Conservation (phyloP, 2,888 invertebrate species). For the Orthosia gracilis region DNA sequence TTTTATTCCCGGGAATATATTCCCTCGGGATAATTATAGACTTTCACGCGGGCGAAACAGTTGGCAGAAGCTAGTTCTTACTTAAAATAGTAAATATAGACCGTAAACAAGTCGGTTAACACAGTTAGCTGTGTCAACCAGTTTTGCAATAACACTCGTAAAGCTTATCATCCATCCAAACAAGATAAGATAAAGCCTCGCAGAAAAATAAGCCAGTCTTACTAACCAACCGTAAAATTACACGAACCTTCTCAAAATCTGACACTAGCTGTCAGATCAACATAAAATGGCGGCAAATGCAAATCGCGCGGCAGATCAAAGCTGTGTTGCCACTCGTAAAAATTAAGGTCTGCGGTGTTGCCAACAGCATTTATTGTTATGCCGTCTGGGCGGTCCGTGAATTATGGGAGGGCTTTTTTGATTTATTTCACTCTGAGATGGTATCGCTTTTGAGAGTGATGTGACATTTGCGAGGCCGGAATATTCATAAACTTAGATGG, state of each 20-base stretch:
- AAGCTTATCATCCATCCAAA: slow-evolving; percentile 30
- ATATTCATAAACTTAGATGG: slow-evolving; percentile 43
- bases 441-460: slow-evolving; percentile 60
- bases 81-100: no score
- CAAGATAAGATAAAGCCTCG: slow-evolving; percentile 41
- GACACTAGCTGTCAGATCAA: slow-evolving; percentile 53
- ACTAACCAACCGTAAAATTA: slow-evolving; percentile 44
- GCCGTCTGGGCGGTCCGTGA: slow-evolving; percentile 68
- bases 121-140: slow-evolving; percentile 23
- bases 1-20: no score
- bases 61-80: no score
- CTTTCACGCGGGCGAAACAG: no score
- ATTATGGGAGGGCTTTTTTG: slow-evolving; percentile 66
- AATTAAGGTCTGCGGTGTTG: slow-evolving; percentile 63
- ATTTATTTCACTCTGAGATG: slow-evolving; percentile 59
- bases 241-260: slow-evolving; percentile 21
- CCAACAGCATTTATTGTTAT: slow-evolving; percentile 63
- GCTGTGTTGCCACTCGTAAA: slow-evolving; percentile 68
- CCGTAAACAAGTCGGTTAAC: not conserved
- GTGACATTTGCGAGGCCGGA: slow-evolving; percentile 54
- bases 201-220: slow-evolving; percentile 24
- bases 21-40: no score
- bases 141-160: slow-evolving; percentile 42
- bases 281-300: slow-evolving; percentile 60
- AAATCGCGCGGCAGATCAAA: slow-evolving; percentile 66